Conservation (phyloP, 2,113 vertebrate species). For the Tachuris rubrigastra region DNA sequence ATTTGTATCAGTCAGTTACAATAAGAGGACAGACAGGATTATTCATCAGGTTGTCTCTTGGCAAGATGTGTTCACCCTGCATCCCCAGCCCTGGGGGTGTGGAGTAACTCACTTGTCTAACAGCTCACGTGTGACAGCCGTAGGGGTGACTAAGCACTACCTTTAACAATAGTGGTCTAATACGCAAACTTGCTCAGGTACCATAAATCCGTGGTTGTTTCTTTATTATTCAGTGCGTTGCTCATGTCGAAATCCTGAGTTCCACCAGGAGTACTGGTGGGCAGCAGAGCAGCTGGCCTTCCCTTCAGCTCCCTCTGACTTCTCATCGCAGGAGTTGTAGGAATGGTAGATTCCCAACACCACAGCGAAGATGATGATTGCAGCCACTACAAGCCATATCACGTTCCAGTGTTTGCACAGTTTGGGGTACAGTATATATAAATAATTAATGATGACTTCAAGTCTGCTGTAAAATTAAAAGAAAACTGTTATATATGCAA, state of each 20-base stretch:
- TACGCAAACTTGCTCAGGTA: neutral
- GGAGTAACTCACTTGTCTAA: neutral
- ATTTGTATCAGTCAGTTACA: neutral
- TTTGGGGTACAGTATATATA: slow-evolving; percentile 81
- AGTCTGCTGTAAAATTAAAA: slow-evolving; percentile 79
- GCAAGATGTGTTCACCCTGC: neutral
- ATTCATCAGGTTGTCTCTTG: neutral
- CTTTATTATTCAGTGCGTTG: slow-evolving; percentile 69
- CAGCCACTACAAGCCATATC: slow-evolving; percentile 77
- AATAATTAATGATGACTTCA: slow-evolving; percentile 77
- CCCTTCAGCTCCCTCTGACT: slow-evolving; percentile 61
- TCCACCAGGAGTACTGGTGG: slow-evolving; percentile 78
- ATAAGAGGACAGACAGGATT: neutral
- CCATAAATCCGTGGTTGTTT: neutral
- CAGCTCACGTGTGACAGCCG: neutral
- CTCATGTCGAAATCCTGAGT: slow-evolving; percentile 75
- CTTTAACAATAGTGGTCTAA: neutral
- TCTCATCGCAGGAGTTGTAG: slow-evolving; percentile 74
- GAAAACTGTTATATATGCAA: neutral
- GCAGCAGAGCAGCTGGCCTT: slow-evolving; percentile 74
- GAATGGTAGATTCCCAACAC: slow-evolving; percentile 77
- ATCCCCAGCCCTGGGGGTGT: neutral
- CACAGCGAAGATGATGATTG: slow-evolving; percentile 73
- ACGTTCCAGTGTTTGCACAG: slow-evolving; percentile 79
- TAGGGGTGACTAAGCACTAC: slow-evolving; percentile 7